Evolutionary conservation across 2,888 invertebrate species (phyloP).

Genomic region (Amblyjoppa proteus): DNA sequence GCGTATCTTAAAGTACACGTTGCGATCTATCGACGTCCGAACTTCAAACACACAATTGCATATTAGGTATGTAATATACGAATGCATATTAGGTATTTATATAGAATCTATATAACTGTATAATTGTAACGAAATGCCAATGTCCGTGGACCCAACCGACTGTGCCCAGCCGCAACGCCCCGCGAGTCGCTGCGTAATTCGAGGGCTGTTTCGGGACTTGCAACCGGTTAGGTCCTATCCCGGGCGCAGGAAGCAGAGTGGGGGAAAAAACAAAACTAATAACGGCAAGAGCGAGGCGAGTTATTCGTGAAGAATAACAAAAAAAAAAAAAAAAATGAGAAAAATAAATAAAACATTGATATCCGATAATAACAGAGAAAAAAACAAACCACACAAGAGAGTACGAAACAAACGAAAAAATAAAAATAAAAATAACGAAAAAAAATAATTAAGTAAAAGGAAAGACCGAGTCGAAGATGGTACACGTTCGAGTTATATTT

Average conservation of each 20-base stretch:
- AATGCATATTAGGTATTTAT: constrained; percentile 85
- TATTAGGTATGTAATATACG: constrained; percentile 84
- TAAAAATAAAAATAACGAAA: too few relatives aligned
- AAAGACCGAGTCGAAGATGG: constrained; percentile 62
- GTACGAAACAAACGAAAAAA: constrained; percentile 45
- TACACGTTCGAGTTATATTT: constrained; percentile 71
- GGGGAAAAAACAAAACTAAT: constrained; percentile 48
- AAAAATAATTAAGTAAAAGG: constrained; percentile 20
- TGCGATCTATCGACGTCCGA: constrained; percentile 81
- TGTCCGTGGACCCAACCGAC: constrained; percentile 80
- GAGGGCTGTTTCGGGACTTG: constrained; percentile 68
- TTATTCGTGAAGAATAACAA: constrained; percentile 19
- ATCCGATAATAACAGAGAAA: constrained; percentile 62
- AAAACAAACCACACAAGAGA: constrained; percentile 62
- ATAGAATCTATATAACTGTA: constrained; percentile 85
- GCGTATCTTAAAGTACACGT: constrained; percentile 70
- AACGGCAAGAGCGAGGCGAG: constrained; percentile 18
- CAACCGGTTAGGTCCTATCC: constrained; percentile 79
- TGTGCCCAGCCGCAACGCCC: constrained; percentile 71
- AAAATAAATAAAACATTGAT: constrained; percentile 16
- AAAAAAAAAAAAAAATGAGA: constrained; percentile 41
- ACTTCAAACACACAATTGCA: constrained; percentile 82
- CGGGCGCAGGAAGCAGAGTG: constrained; percentile 77
- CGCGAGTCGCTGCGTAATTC: constrained; percentile 7
- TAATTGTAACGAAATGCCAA: constrained; percentile 85